These are phyloP conservation scores for Cheilosia pagana DNA, from an alignment of 2,888 invertebrate species.

Conservation along the genomic window DNA sequence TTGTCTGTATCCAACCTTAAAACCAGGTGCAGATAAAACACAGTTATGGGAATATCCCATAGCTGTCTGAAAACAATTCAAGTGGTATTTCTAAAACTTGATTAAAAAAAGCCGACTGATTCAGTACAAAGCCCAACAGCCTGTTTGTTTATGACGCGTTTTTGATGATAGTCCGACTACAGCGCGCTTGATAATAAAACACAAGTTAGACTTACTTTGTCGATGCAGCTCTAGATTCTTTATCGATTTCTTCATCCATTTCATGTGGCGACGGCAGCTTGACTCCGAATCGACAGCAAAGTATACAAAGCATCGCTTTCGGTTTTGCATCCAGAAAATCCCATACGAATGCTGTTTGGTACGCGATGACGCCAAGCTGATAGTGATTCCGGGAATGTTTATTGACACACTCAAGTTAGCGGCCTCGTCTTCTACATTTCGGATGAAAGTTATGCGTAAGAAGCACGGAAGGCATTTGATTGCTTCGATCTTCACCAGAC, in stretches of 20 bases:
- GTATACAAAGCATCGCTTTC: conserved; percentile 82
- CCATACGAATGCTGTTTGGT: conserved; percentile 83
- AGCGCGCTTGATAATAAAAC: neutral
- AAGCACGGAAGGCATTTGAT: conserved; percentile 83
- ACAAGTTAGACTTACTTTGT: conserved; percentile 76
- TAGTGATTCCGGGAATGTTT: conserved; percentile 82
- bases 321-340: conserved; percentile 83
- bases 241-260: conserved; percentile 83
- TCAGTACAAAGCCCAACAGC: no score
- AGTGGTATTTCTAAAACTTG: no score
- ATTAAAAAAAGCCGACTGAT: no score
- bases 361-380: conserved; percentile 82
- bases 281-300: conserved; percentile 82
- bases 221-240: conserved; percentile 82
- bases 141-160: no score
- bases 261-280: conserved; percentile 82
- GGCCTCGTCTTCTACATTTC: conserved; percentile 74
- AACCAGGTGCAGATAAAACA: no score
- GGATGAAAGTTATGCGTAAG: conserved; percentile 81
- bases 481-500: conserved; percentile 83
- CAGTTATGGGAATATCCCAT: no score
- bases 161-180: neutral
- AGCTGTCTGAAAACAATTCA: no score
- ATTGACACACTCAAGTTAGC: conserved; percentile 80
- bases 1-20: no score